These are phyloP conservation scores for Cotesia glomerata DNA, from an alignment of 1,140 invertebrate species.

Conservation along the genomic window DNA sequence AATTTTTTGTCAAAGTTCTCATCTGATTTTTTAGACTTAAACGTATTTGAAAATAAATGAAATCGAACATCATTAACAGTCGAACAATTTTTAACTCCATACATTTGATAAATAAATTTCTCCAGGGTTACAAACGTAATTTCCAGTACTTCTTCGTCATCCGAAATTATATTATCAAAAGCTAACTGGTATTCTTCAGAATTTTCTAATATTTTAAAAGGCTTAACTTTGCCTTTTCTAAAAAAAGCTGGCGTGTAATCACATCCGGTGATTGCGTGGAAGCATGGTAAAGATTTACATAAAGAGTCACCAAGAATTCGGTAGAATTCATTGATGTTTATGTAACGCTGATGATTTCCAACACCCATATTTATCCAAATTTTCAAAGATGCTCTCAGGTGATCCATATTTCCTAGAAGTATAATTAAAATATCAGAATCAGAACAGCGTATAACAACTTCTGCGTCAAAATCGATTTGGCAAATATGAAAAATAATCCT, in stretches of 20 bases:
- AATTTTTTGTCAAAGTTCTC: too few species aligned
- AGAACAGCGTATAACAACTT: slow-evolving; percentile 33
- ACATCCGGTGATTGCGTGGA: slow-evolving; percentile 41
- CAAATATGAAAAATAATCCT: slow-evolving; percentile 44
- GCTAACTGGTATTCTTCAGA: neutral
- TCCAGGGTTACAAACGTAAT: too few species aligned
- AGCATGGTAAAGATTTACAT: slow-evolving; percentile 25
- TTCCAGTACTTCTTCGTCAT: too few species aligned
- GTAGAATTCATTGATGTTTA: slow-evolving; percentile 38
- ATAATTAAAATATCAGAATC: slow-evolving; percentile 47
- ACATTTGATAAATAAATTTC: too few species aligned
- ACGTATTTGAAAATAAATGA: too few species aligned
- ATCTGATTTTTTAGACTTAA: too few species aligned
- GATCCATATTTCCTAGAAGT: slow-evolving; percentile 44
- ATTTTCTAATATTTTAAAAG: slow-evolving; percentile 23
- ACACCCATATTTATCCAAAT: slow-evolving; percentile 39
- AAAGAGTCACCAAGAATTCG: neutral
- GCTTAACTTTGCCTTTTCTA: slow-evolving; percentile 34
- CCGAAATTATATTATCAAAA: too few species aligned
- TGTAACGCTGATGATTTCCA: slow-evolving; percentile 40
- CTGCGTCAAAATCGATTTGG: slow-evolving; percentile 28
- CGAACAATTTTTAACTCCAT: too few species aligned
- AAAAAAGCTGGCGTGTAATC: slow-evolving; percentile 41
- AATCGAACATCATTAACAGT: too few species aligned
- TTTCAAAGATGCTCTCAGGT: slow-evolving; percentile 36